Conservation (phyloP, 1,140 invertebrate species). For the Procambarus clarkii region DNA sequence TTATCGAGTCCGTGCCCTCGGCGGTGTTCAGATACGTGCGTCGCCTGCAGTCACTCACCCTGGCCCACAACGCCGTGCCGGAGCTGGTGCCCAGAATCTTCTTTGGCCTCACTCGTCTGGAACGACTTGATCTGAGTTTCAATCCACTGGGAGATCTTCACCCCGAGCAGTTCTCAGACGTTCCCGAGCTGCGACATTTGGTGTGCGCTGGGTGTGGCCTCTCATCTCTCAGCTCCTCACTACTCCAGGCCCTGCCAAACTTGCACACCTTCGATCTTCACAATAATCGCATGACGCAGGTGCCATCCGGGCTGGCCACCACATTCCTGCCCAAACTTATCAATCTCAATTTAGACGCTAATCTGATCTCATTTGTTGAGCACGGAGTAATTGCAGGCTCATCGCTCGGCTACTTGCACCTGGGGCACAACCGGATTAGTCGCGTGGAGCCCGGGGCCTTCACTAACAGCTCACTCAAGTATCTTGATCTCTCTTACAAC, state of each 20-base stretch:
- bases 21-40: constrained; percentile 84
- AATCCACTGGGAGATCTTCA: constrained; percentile 84
- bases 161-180: constrained; percentile 86
- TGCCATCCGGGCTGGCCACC: constrained; percentile 76
- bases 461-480: constrained; percentile 81
- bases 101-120: constrained; percentile 82
- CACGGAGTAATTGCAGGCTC: constrained; percentile 61
- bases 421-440: constrained; percentile 83
- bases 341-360: constrained; percentile 84
- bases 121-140: constrained; percentile 83
- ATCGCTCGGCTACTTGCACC: constrained; percentile 78
- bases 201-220: constrained; percentile 83
- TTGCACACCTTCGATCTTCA: constrained; percentile 84
- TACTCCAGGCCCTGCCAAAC: constrained; percentile 75
- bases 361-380: constrained; percentile 80
- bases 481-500: constrained; percentile 85
- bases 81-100: constrained; percentile 84
- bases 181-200: constrained; percentile 80
- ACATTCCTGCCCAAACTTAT: constrained; percentile 79
- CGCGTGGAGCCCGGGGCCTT: constrained; percentile 84
- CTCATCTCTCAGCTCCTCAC: constrained; percentile 84
- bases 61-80: constrained; percentile 84
- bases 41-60: constrained; percentile 81
- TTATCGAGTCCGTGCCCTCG: constrained; percentile 79
- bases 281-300: constrained; percentile 85